Evolutionary conservation across 1,140 invertebrate species (phyloP), one percentile per base, ranked within the genome.

Genomic region (Cherax destructor): DNA sequence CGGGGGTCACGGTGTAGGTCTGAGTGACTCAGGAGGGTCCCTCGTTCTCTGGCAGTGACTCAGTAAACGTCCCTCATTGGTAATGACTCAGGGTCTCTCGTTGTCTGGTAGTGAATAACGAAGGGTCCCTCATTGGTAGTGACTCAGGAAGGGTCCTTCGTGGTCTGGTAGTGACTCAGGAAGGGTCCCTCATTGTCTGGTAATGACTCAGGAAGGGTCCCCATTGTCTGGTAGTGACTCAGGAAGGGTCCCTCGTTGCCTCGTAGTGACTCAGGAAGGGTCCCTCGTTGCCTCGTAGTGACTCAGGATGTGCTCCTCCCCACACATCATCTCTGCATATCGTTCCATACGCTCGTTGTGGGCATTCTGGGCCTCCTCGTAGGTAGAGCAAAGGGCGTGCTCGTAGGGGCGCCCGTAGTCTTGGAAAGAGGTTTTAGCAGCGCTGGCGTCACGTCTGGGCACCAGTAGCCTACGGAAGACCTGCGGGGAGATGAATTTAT

Each of bases 321-420:
- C 83, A 86, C 83, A 86, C 69, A 69, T 41, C 83, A 65, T 76
- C 83, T 86, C 83, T 41, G 76, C 83, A 49, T 76, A 86, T 47
- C 83, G 61, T 69, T 85, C 83, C 61, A 72, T 11, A 10, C 18
- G 13, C 61, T 74, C 72, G 7, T 86, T 86, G n/a, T 76, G 47
- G 47, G 21, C n/a, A n/a, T 78, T 86, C 72, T 86, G 84, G 16
- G 84, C 84, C 50, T 86, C 84, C 72, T 86, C 84, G 72, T 86
- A 86, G 24, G 47, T 86, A 13, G 72, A 59, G 52, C 16, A 30
- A 10, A 30, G 56, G 56, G 41, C 50, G 13, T 21, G n/a, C n/a
- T 6, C 16, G 10, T 79, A 4, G n/a, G 80, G 13, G n/a, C 7
- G 49, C 52, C 30, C 30, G 30, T 41, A 41, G 30, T 41, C 30